phyloP scores from a whole-genome alignment of 2,797 vertebrate species.

The Spinus olivaceus region DNA sequence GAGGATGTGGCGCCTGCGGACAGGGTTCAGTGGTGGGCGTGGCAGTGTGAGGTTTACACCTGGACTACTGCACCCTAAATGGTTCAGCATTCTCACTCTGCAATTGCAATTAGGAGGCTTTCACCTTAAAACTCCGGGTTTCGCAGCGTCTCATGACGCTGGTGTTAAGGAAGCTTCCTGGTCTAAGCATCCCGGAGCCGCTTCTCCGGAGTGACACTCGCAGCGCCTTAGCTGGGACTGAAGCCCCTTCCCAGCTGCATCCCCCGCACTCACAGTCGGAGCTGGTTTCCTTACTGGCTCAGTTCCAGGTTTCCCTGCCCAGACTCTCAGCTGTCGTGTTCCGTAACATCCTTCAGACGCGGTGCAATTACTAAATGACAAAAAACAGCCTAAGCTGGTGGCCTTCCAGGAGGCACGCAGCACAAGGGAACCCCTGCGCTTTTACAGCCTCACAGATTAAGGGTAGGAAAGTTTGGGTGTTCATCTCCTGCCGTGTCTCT shows the following conservation, averaged over 20 bases:
- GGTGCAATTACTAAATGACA: neutral
- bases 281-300: neutral
- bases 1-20: neutral
- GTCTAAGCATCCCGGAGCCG: neutral
- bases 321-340: neutral
- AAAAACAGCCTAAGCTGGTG: neutral
- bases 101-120: accelerated
- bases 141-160: too few species aligned
- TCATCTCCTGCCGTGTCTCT: neutral
- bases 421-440: neutral
- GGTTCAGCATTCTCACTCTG: too few species aligned
- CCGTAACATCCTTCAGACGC: neutral
- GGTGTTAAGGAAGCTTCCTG: neutral
- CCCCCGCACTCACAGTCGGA: neutral
- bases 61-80: neutral
- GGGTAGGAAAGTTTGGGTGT: neutral
- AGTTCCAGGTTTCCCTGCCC: neutral
- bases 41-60: neutral
- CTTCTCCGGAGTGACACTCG: neutral
- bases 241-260: neutral
- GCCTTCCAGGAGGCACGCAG: neutral
- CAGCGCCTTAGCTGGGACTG: neutral
- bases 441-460: neutral
- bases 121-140: neutral
- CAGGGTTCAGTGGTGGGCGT: neutral